phyloP scores from a whole-genome alignment of 2,113 vertebrate genomes.

The Lanius ludovicianus region DNA sequence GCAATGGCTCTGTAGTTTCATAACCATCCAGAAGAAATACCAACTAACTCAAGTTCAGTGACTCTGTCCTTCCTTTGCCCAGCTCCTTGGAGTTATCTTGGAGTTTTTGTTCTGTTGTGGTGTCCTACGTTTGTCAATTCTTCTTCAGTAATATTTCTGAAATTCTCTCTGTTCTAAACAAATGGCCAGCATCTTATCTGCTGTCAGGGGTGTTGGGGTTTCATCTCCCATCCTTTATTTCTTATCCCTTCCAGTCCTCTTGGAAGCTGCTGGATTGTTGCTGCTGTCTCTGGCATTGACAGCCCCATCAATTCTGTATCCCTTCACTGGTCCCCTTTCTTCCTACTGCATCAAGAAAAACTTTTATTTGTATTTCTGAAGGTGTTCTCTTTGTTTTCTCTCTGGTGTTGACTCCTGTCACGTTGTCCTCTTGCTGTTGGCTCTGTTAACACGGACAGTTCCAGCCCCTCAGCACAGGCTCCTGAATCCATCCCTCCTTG shows the following conservation, averaged over 20 bases:
- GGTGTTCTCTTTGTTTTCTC: neutral
- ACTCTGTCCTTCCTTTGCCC: neutral
- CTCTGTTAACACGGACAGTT: accelerated
- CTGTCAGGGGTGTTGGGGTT: neutral
- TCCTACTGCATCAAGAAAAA: neutral
- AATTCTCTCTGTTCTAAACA: neutral
- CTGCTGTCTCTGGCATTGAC: neutral
- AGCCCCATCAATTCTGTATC: neutral
- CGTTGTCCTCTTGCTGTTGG: accelerated
- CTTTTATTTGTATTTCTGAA: neutral
- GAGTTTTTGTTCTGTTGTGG: neutral
- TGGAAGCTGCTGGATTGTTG: neutral
- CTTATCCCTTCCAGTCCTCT: neutral
- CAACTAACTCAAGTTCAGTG: neutral
- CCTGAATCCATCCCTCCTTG: accelerated
- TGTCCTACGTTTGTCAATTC: neutral
- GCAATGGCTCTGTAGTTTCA: neutral
- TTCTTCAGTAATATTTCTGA: neutral
- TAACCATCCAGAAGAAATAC: neutral
- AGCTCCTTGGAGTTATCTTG: neutral
- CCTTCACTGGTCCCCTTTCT: neutral
- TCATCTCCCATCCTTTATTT: constrained; percentile 18
- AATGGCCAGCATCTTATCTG: neutral
- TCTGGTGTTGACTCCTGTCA: neutral
- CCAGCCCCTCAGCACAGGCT: neutral